Base-by-base conservation (phyloP, 2,888 invertebrate genomes). In the Lymantria monacha region DNA sequence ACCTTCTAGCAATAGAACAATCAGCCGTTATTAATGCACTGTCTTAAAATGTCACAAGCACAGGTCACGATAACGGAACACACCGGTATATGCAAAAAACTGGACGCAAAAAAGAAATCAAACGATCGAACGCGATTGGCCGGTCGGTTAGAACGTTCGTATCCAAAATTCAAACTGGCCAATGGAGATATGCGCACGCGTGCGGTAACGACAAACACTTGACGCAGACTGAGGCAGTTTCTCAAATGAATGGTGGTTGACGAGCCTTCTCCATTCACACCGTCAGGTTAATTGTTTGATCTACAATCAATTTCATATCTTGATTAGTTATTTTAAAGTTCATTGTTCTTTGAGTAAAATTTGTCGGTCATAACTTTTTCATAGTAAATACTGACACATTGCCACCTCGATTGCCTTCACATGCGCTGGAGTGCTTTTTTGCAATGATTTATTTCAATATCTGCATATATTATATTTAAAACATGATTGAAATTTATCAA, bases 321-420 rank as follows among this genome's bases (percentile, higher is more conserved):
- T 72, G 70, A 14, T 0, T 0, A 0, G 0, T 0, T 1, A 0
- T 0, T 0, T 7, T 43, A 62, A 57, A 48, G 50, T 56, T 15
- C 15, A 44, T 59, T 53, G 69, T 63, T 44, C 33, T 1, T 15
- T 50, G 52, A n/a, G 22, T 3, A 0, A 36, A 36, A 49, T 53
- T n/a, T 59, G 59, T 53, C 36, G 41, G 70, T 81, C 69, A 8
- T 11, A 63, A 31, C 69, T 33, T 76, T 81, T 72, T 63, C 22
- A 14, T 36, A 22, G 12, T 11, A 50, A 40, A 22, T 33, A 44
- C 42, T 58, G 59, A 70, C 48, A 60, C 66, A 76, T 74, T 83
- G 81, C 79, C 83, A 87, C 86, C 85, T 88, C 79, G 81, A 73
- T 88, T 74, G 83, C 88, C 88, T 87, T 88, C 86, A 83, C 77